Conservation (phyloP, 2,888 invertebrate genomes). For the Tupiocoris notatus region DNA sequence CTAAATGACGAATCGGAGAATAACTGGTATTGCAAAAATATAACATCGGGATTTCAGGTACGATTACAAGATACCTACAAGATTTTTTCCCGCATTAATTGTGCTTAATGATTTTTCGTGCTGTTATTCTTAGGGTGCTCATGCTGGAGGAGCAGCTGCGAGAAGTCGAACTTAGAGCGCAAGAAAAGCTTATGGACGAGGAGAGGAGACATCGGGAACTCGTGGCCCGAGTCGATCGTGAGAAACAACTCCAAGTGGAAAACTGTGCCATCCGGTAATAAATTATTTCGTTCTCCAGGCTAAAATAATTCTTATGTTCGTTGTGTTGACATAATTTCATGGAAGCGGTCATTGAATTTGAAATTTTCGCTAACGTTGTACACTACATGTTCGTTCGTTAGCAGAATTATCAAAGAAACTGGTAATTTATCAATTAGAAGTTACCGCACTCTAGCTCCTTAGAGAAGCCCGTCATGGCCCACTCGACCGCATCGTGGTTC, state of each 20-base stretch:
- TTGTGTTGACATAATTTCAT: too few species aligned
- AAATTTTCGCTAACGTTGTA: too few species aligned
- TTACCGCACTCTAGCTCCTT: neutral
- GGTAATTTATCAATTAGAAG: neutral
- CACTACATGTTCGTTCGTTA: too few species aligned
- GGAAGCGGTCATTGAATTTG: too few species aligned
- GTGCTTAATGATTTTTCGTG: too few species aligned
- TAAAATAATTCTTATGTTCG: neutral
- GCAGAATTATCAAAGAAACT: too few species aligned
- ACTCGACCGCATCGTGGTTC: neutral
- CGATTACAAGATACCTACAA: too few species aligned
- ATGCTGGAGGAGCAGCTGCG: conserved; percentile 88
- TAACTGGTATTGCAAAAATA: neutral
- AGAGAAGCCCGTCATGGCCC: neutral
- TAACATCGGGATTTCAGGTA: too few species aligned
- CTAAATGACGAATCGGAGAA: neutral
- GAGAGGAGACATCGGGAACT: conserved; percentile 82
- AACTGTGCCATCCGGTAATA: conserved; percentile 65
- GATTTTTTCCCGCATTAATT: too few species aligned
- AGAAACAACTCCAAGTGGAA: conserved; percentile 74
- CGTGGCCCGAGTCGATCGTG: conserved; percentile 77
- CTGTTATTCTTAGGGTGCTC: conserved; percentile 79
- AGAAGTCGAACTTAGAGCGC: conserved; percentile 74
- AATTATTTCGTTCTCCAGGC: neutral
- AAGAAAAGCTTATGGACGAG: conserved; percentile 75